phyloP scores from a whole-genome alignment of 2,113 vertebrate species.

The Bubo blakistoni region DNA sequence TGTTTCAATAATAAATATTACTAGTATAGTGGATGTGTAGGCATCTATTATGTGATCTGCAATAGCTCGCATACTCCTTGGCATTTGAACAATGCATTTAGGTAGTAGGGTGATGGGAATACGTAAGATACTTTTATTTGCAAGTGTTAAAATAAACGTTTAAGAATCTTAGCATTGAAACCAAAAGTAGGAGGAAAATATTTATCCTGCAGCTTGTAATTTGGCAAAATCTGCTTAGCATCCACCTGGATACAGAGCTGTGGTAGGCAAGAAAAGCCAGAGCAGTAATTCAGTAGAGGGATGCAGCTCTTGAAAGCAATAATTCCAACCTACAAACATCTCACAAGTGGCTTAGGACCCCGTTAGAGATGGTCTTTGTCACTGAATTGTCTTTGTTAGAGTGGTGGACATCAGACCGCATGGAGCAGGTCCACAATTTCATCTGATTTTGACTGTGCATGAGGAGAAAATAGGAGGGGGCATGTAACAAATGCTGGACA shows the following conservation, averaged over 20 bases:
- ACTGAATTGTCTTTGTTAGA: neutral
- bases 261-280: neutral
- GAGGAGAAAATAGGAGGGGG: neutral
- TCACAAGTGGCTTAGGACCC: neutral
- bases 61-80: conserved; percentile 14
- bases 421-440: neutral
- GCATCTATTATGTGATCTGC: conserved; percentile 54
- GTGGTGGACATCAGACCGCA: neutral
- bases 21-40: conserved; percentile 2
- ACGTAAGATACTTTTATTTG: conserved; percentile 17
- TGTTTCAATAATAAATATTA: conserved; percentile 46
- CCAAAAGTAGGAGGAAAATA: conserved; percentile 9
- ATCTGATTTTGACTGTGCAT: neutral
- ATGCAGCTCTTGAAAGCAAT: neutral
- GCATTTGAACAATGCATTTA: conserved; percentile 28
- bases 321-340: neutral
- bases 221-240: neutral
- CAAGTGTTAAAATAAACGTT: neutral
- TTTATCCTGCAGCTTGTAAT: neutral
- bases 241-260: neutral
- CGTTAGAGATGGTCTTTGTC: neutral
- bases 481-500: neutral
- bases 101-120: neutral
- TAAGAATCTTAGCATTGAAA: conserved; percentile 1
- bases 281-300: neutral